Percentiles rank a stretch among this genome's conserved stretches.
phyloP scores from a whole-genome alignment of 2,113 vertebrate species.

The Petaurus breviceps region DNA sequence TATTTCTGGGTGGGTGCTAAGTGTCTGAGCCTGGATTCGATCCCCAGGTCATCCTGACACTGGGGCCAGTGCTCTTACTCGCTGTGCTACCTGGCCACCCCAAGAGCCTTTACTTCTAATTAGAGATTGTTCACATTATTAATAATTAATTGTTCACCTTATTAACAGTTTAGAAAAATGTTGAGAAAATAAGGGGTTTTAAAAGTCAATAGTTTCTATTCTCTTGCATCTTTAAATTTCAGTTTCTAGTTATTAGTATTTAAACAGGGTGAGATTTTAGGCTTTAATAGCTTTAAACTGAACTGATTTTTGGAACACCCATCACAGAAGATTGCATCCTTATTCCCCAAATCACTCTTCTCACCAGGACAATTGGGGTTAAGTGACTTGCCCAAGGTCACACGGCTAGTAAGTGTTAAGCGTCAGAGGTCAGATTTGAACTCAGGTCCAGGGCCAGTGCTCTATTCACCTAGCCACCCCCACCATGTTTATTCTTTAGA shows the following conservation, averaged over 20 bases:
- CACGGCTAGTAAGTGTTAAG: too few species aligned
- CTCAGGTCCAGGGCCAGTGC: too few species aligned
- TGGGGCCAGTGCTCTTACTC: too few species aligned
- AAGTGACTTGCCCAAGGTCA: too few species aligned
- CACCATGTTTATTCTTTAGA: not conserved
- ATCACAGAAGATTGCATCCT: not conserved
- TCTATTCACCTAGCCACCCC: too few species aligned
- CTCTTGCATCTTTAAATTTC: not conserved
- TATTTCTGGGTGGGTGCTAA: too few species aligned
- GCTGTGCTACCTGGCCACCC: too few species aligned
- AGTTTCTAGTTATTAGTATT: constrained; percentile 27
- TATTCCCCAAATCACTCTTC: constrained; percentile 43
- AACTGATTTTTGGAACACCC: not conserved
- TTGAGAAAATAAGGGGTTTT: not conserved
- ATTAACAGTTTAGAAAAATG: not conserved
- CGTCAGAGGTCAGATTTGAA: too few species aligned
- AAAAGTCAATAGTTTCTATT: not conserved
- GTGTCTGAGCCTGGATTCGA: too few species aligned
- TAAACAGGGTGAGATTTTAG: not conserved
- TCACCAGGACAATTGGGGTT: not conserved
- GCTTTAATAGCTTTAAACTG: not conserved
- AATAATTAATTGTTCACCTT: too few species aligned
- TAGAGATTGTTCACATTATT: not conserved
- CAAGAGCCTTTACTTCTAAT: not conserved
- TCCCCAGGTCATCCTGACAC: too few species aligned